phyloP scores from a whole-genome alignment of 1,140 invertebrate species.

The Delia radicum region DNA sequence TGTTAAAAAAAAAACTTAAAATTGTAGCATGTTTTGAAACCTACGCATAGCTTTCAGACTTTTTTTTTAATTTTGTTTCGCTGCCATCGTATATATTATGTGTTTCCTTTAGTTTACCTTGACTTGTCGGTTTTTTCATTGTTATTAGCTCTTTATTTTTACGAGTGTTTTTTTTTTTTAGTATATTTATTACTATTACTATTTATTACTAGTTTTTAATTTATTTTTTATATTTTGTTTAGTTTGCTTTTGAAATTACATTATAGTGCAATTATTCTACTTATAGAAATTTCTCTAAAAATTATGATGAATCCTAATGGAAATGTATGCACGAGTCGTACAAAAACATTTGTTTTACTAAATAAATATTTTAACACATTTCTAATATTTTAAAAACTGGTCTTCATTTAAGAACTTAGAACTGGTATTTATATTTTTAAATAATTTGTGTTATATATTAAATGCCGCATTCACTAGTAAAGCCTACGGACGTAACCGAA shows the following conservation, averaged over 20 bases:
- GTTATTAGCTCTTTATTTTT: conserved; percentile 3
- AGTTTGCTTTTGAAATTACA: neutral
- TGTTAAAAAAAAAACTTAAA: neutral
- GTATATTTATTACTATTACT: neutral
- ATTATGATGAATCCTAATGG: no score
- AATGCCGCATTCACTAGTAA: no score
- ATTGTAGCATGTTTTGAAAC: neutral
- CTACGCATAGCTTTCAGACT: neutral
- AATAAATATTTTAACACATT: no score
- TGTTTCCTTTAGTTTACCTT: conserved; percentile 14
- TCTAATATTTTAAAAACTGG: no score
- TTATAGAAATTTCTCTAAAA: no score
- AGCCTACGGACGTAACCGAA: no score
- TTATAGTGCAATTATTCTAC: neutral
- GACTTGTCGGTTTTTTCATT: conserved; percentile 5
- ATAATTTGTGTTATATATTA: no score
- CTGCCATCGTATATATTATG: neutral
- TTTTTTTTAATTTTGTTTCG: neutral
- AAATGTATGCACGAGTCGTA: no score
- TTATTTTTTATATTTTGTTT: no score
- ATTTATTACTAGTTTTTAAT: neutral
- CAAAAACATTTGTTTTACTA: no score
- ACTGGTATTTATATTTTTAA: no score
- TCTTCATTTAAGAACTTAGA: no score
- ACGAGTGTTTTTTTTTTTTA: neutral